Evolutionary conservation across 2,888 invertebrate genomes (phyloP).

Genomic region (Merodon equestris): DNA sequence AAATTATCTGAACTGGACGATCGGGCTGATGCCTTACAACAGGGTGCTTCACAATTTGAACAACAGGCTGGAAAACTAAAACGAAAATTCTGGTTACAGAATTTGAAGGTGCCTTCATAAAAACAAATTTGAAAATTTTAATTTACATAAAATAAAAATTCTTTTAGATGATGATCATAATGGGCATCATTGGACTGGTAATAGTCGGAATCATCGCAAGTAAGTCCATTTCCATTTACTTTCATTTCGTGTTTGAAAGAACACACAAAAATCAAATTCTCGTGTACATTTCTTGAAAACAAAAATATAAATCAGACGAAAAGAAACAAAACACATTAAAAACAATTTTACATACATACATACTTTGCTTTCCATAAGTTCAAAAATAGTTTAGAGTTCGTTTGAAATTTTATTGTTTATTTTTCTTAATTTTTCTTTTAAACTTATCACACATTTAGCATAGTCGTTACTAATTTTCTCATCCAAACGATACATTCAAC

Average conservation of each 20-base stretch:
- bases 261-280: conserved; percentile 9
- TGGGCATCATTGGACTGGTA: conserved; percentile 90
- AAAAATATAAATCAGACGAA: conserved; percentile 12
- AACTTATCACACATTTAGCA: conserved; percentile 15
- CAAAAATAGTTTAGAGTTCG: background rate
- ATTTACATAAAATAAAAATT: background rate
- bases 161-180: conserved; percentile 92
- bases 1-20: conserved; percentile 97
- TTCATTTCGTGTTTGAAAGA: background rate
- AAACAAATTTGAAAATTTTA: background rate
- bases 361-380: too few species aligned
- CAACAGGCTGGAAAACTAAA: conserved; percentile 98
- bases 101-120: conserved; percentile 85
- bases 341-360: too few species aligned
- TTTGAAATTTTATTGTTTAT: too few species aligned
- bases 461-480: conserved; percentile 1
- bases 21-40: conserved; percentile 95
- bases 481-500: conserved; percentile 3
- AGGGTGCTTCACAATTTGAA: conserved; percentile 97
- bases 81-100: conserved; percentile 98
- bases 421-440: background rate
- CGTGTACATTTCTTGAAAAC: background rate
- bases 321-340: conserved; percentile 1
- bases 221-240: conserved; percentile 80
- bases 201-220: conserved; percentile 93